phyloP scores from a whole-genome alignment of 2,888 invertebrate genomes.

The Spatulosminthurus flaviceps region DNA sequence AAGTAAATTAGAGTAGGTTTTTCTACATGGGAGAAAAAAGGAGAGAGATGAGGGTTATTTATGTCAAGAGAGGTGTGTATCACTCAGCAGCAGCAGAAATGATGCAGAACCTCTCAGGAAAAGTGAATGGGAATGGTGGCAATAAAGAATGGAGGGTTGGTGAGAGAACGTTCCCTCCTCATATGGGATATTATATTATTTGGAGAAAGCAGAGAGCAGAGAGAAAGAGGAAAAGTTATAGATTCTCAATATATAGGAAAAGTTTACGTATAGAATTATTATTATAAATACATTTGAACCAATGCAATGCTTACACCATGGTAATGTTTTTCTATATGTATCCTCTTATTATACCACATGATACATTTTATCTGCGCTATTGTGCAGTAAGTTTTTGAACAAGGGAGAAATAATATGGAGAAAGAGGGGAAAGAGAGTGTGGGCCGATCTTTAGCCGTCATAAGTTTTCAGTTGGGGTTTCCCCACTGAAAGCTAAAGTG shows the following conservation, averaged over 20 bases:
- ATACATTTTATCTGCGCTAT: not conserved
- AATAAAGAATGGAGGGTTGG: too few species aligned
- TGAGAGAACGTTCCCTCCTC: too few species aligned
- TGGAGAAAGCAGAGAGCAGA: too few species aligned
- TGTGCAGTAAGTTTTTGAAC: not conserved
- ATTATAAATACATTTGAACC: too few species aligned
- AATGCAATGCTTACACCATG: conserved; percentile 6
- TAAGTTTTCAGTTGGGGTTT: conserved; percentile 1
- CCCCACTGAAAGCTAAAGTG: not conserved
- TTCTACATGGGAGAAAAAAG: not conserved
- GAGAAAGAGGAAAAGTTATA: too few species aligned
- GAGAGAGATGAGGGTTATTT: not conserved
- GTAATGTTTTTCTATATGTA: too few species aligned
- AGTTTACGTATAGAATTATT: not conserved
- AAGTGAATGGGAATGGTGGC: too few species aligned
- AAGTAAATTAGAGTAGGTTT: too few species aligned
- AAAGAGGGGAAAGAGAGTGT: not conserved
- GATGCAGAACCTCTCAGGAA: too few species aligned
- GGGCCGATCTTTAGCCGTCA: not conserved
- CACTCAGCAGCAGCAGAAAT: too few species aligned
- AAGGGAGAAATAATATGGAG: not conserved
- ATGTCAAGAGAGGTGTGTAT: too few species aligned
- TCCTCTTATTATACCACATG: not conserved
- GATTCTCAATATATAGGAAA: not conserved
- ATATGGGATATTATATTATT: too few species aligned